Evolutionary conservation across 2,888 invertebrate species (phyloP).

Genomic region (Eristalis arbustorum): DNA sequence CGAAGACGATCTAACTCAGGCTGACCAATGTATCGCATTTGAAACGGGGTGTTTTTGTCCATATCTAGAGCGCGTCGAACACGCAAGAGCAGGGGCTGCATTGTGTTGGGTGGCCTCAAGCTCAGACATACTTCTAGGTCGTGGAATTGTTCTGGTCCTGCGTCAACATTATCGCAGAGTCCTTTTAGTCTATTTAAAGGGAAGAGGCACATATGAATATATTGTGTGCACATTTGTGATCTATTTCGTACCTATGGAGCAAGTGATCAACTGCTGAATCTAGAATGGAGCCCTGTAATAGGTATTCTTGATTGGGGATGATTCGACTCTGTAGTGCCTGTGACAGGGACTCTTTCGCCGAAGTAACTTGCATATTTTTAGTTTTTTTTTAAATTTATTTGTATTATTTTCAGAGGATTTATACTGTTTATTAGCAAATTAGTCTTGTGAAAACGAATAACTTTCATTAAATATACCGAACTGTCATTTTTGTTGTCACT

Average conservation of each 20-base stretch:
- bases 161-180: constrained; percentile 95
- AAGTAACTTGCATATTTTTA: constrained; percentile 72
- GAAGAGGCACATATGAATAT: background rate
- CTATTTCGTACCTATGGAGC: constrained; percentile 84
- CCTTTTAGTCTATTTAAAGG: constrained; percentile 85
- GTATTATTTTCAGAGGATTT: background rate
- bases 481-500: background rate
- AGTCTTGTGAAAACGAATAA: background rate
- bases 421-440: background rate
- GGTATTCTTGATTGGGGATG: constrained; percentile 95
- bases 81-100: constrained; percentile 86
- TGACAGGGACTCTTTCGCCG: constrained; percentile 82
- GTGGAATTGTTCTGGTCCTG: constrained; percentile 93
- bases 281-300: constrained; percentile 95
- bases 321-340: constrained; percentile 92
- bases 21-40: constrained; percentile 94
- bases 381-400: background rate
- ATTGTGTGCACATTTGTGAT: background rate
- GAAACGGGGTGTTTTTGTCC: constrained; percentile 83
- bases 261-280: constrained; percentile 95
- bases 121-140: constrained; percentile 96
- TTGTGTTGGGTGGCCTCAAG: constrained; percentile 85
- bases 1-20: constrained; percentile 93
- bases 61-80: constrained; percentile 92
- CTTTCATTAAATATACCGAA: background rate